Base-by-base conservation (phyloP, 2,888 invertebrate genomes). In the Tachina fera region DNA sequence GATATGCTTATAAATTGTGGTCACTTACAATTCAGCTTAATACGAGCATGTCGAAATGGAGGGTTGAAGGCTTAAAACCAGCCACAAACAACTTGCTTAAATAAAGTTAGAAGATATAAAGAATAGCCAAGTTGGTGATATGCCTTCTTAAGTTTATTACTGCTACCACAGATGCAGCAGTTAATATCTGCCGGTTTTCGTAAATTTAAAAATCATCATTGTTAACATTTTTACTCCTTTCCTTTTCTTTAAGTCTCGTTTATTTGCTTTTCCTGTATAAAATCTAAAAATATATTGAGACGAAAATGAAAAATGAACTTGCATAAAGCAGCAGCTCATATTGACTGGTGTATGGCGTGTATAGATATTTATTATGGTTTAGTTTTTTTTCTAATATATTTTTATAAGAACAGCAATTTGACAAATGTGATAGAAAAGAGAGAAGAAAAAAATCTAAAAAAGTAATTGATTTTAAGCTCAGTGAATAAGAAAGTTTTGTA, bases 1-100 rank as follows among this genome's bases (percentile, higher is more conserved):
- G 85, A 85, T 85, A 85, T 71, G 85, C 85, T 81, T 85, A 82
- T 85, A 85, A 85, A 85, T 85, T 85, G 81, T 85, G 78, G 56
- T 82, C 82, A 74, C 82, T 78, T 81, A 77, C 85, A 85, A 78
- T 76, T 68, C 68, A 60, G 67, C 19, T 43, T 67, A 47, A 49
- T 31, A 31, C 31, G 31, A 31, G 31, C 31, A 31, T 31, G 6
- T 3, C 51, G n/a, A 41, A n/a, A n/a, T 22, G 31, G 31, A 58
- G 41, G 31, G 43, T 41, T n/a, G 22, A 14, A 56, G 8, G 49
- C 5, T 13, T 16, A 61, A 19, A 19, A 14, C 10, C 5, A 19
- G 22, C 31, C n/a, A 58, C 39, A 80, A 43, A 41, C 60, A 74
- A 65, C 65, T 49, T 39, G 71, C 6, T 61, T 63, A 39, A 61